Evolutionary conservation across 2,113 vertebrate species (phyloP), one percentile per base, ranked within the genome.

Genomic region (Esox niger): DNA sequence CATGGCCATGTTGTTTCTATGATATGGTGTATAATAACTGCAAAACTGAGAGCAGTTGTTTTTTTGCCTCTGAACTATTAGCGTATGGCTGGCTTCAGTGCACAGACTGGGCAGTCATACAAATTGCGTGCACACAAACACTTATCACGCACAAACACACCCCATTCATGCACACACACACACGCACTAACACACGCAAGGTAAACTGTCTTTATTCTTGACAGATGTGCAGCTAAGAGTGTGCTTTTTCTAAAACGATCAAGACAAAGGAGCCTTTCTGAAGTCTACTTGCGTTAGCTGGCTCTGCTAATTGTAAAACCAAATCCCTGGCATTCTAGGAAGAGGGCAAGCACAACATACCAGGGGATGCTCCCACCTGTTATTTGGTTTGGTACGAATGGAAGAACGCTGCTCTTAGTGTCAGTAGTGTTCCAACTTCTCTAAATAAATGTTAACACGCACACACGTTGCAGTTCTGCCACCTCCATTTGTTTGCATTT

Each of bases 301-400:
- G 35, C 31, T 33, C 11, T 49, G 73, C 66, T 70, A 35, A 74
- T 69, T 67, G 74, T 73, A 60, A 70, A 74, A 67, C 11, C 52
- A 43, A 68, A 71, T 66, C 46, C 23, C 57, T 65, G 58, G 6
- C 63, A 0, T 52, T 59, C 65, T 68, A 62, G 70, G 58, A 59
- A 70, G 73, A 74, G 54, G 9, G 26, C 55, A 74, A 70, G 69
- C 58, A 31, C 69, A 29, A 57, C 68, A 63, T n/a, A 77, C 55
- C 9, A 70, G 85, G 82, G 78, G 68, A 69, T 49, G 58, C 31
- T 57, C 58, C 60, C 82, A 81, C 78, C 79, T 84, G 78, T 80
- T 88, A 78, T 43, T 59, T 26, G 8, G 23, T 38, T 46, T 31
- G 17, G 64, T n/a, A 58, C 52, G 66, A n/a, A 47, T 8, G 46